Base-by-base conservation (phyloP, 2,888 invertebrate genomes). In the Hirtodrosophila trivittata region DNA sequence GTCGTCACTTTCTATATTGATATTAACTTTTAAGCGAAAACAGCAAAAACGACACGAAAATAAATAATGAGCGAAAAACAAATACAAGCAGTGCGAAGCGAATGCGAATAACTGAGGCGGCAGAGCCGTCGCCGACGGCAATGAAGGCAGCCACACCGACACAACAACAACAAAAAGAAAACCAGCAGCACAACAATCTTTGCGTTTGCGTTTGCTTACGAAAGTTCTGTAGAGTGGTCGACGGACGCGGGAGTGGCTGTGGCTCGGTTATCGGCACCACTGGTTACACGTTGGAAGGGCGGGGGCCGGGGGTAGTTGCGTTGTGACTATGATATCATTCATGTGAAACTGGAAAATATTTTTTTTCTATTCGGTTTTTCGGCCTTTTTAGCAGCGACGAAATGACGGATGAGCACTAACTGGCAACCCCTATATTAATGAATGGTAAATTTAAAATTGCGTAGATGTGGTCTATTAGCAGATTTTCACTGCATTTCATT, bases 1-100 rank as follows among this genome's bases (percentile, higher is more conserved):
- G 77, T 85, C 88, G 87, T 88, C 87, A 88, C 87, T 88, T 88
- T 88, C 88, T 87, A 85, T 84, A 87, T 83, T 86, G 87, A 87
- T 86, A 83, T 85, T 86, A 87, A 85, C 85, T 86, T 86, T 84
- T 76, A 81, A 81, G 81, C 83, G 85, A 83, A 83, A 77, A 77
- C 85, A 75, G 77, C 81, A 80, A 86, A 80, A 80, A 80, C 77
- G 74, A 78, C 74, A 86, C 65, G 76, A 84, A 80, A 84, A 84
- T 75, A 77, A 80, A 75, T 82, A 77, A 77, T 76, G 80, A 80
- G 74, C 75, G 73, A 75, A 75, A 86, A 86, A 81, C 77, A 77
- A 76, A 85, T 71, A 68, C 66, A 76, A 75, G 63, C 72, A 47
- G 60, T 55, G 56, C 64, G 62, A 45, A 50, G 68, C 57, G 60